Evolutionary conservation across 2,797 vertebrate species (phyloP).

Genomic region (Enteromius thamalakanensis): DNA sequence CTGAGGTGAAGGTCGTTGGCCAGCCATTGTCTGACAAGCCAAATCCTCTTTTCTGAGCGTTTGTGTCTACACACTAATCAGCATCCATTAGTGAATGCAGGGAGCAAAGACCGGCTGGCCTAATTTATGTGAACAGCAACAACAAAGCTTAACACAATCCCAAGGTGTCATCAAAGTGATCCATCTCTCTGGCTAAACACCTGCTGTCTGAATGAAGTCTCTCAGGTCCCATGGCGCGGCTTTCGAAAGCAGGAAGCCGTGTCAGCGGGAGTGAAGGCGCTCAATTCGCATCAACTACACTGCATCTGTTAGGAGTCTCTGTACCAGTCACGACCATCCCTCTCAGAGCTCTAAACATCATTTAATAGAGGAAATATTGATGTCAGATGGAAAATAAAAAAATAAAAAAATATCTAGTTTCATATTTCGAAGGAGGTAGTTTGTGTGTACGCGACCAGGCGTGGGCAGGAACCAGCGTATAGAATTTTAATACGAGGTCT

Average conservation of each 20-base stretch:
- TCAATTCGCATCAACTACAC: slow-evolving; percentile 24
- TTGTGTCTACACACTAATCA: slow-evolving; percentile 79
- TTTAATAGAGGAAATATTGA: slow-evolving; percentile 21
- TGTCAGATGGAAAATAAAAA: neutral
- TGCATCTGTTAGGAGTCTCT: slow-evolving; percentile 27
- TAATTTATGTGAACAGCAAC: slow-evolving; percentile 78
- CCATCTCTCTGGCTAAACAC: slow-evolving; percentile 63
- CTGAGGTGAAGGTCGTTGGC: slow-evolving; percentile 73
- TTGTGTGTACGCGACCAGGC: slow-evolving; percentile 49
- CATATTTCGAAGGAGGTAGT: neutral
- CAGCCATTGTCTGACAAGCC: slow-evolving; percentile 69
- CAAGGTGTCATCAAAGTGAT: slow-evolving; percentile 71
- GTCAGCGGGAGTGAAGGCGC: slow-evolving; percentile 19
- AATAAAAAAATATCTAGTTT: neutral
- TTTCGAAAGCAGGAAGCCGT: slow-evolving; percentile 4
- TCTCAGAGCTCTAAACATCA: slow-evolving; percentile 27
- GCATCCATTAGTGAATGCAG: slow-evolving; percentile 71
- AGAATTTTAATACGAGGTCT: slow-evolving; percentile 25
- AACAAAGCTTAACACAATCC: slow-evolving; percentile 79
- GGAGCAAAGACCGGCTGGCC: slow-evolving; percentile 68
- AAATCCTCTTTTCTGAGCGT: slow-evolving; percentile 74
- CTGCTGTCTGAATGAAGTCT: slow-evolving; percentile 65
- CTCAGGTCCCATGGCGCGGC: neutral
- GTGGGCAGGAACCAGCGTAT: neutral
- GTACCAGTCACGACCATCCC: neutral